Base-by-base conservation (phyloP, 2,113 vertebrate genomes). In the Otolemur garnettii region DNA sequence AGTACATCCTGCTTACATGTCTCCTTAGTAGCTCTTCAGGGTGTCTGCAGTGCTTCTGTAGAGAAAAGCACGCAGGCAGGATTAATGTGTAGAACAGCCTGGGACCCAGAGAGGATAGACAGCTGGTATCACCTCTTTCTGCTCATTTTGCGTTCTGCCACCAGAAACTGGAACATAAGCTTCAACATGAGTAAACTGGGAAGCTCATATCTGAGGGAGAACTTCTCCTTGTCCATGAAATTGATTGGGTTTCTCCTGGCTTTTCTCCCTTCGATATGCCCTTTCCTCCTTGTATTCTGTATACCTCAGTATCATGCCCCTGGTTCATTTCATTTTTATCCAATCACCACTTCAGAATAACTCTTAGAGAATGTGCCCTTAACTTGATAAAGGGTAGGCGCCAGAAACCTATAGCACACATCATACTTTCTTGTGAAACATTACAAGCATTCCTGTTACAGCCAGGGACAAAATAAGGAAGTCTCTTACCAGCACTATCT, bases 231-330 rank as follows among this genome's bases (percentile, higher is more conserved):
- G 72, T 45, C 71, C 64, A 15, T 80, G 71, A 84, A 75, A 50
- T 60, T 69, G 87, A 93, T 87, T 71, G 92, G 59, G 28, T 84
- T 84, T 92, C 60, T 92, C 13, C 69, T 89, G 75, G 66, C 19
- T 42, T 93, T 94, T 82, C 50, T 78, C 53, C 35, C 64, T 66
- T n/a, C 17, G 28, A 18, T 95, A 53, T 94, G 55, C 78, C 15
- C 69, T 87, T 91, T 82, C 15, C 50, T 80, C 74, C 11, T 53
- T 81, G 87, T 82, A 22, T 66, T 18, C 72, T 95, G 60, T 11
- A 15, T 50, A 50, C 50, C 38, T 95, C 21, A 75, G 24, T 71
- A 68, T 26, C 42, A 6, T 92, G 77, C 87, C 50, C 21, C 19
- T 93, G 75, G 60, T 90, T 92, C 68, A 79, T 88, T 85, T 50